phyloP scores from a whole-genome alignment of 1,140 invertebrate species.

The Lepidotrigona ventralis region DNA sequence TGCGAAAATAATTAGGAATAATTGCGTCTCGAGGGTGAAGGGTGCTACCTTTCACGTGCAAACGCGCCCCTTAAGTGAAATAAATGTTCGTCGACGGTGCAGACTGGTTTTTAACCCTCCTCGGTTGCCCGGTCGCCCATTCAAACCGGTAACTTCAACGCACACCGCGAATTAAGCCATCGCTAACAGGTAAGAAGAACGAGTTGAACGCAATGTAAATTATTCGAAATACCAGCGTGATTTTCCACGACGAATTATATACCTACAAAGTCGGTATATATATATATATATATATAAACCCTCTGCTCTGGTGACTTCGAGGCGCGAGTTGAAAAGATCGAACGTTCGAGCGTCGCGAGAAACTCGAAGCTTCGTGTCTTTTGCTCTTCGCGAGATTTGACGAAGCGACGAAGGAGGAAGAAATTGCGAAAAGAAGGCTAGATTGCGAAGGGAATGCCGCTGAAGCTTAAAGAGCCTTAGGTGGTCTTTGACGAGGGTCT shows the following conservation, averaged over 20 bases:
- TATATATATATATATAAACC: too few species aligned
- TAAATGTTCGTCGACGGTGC: slow-evolving; percentile 53
- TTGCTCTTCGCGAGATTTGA: not conserved
- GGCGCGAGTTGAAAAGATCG: too few species aligned
- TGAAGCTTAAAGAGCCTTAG: not conserved
- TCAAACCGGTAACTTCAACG: slow-evolving; percentile 24
- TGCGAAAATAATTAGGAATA: slow-evolving; percentile 63
- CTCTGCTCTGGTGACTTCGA: not conserved
- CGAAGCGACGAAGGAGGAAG: not conserved
- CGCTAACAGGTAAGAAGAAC: not conserved
- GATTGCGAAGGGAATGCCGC: not conserved
- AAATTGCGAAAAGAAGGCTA: too few species aligned
- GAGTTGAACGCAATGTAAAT: not conserved
- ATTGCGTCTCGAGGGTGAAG: slow-evolving; percentile 62
- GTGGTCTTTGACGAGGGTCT: not conserved
- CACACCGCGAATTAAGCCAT: slow-evolving; percentile 34
- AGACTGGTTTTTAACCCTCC: slow-evolving; percentile 9
- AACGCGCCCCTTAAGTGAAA: slow-evolving; percentile 53
- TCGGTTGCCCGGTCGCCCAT: not conserved
- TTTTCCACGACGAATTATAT: not conserved
- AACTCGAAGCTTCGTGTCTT: not conserved
- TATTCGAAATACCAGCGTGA: not conserved
- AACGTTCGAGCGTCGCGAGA: not conserved
- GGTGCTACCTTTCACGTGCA: slow-evolving; percentile 43
- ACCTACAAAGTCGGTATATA: too few species aligned